phyloP scores from a whole-genome alignment of 2,888 invertebrate species.

The Tineola bisselliella region DNA sequence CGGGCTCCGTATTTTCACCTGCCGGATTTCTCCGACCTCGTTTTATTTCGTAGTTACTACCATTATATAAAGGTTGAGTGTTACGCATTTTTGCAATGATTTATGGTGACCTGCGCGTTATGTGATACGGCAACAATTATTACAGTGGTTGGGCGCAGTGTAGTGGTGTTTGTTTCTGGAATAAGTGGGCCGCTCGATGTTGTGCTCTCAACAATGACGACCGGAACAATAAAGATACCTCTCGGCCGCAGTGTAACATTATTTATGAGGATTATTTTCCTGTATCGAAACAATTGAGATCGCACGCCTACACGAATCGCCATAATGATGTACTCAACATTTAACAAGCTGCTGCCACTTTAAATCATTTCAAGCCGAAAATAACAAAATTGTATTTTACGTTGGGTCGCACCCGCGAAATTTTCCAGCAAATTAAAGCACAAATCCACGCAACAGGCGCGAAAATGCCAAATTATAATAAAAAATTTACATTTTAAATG shows the following conservation, averaged over 20 bases:
- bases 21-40: slow-evolving; percentile 19
- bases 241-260: slow-evolving; percentile 26
- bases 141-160: not conserved
- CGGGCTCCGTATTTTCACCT: slow-evolving; percentile 21
- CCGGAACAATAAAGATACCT: slow-evolving; percentile 16
- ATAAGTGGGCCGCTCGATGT: slow-evolving; percentile 20
- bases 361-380: not conserved
- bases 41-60: slow-evolving; percentile 24
- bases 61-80: slow-evolving; percentile 37
- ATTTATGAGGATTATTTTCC: slow-evolving; percentile 36
- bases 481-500: slow-evolving; percentile 11
- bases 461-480: not conserved
- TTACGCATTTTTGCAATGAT: slow-evolving; percentile 30
- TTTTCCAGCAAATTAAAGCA: slow-evolving; percentile 3
- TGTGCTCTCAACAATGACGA: slow-evolving; percentile 28
- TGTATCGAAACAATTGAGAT: slow-evolving; percentile 30
- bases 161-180: slow-evolving; percentile 2
- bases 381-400: not conserved
- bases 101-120: slow-evolving; percentile 30
- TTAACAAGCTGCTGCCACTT: slow-evolving; percentile 1
- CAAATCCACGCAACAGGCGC: slow-evolving; percentile 8
- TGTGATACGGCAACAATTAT: slow-evolving; percentile 7
- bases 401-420: not conserved
- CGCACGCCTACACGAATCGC: slow-evolving; percentile 16
- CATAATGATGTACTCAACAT: slow-evolving; percentile 11